A percentile compares a stretch with the other conserved stretches of the same genome.
Conservation (phyloP, 2,797 vertebrate genomes). For the Avahi laniger region DNA sequence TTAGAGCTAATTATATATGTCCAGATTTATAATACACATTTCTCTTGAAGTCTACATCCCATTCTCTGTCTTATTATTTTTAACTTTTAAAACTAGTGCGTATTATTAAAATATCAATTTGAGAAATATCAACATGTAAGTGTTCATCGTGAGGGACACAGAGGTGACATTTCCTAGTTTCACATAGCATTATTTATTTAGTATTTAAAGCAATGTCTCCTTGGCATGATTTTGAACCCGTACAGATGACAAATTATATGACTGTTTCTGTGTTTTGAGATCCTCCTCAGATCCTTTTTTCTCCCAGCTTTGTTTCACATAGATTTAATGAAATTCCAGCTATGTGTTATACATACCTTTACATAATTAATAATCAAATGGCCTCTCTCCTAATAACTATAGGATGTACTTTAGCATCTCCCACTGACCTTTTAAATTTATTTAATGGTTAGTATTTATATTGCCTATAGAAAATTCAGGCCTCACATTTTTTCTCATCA, state of each 20-base stretch:
- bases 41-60: neutral
- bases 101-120: slow-evolving; percentile 12
- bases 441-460: neutral
- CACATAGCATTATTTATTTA: neutral
- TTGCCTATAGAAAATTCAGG: neutral
- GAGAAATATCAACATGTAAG: neutral
- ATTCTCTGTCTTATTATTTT: neutral
- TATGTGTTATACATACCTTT: neutral
- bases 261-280: neutral
- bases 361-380: neutral
- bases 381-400: neutral
- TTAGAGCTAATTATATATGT: neutral
- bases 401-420: neutral
- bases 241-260: neutral
- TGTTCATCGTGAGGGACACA: neutral
- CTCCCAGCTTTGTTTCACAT: neutral
- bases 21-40: neutral
- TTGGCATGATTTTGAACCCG: neutral
- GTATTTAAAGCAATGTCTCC: neutral
- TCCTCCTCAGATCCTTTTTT: neutral
- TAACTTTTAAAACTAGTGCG: neutral
- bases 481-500: neutral
- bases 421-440: neutral
- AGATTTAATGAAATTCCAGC: neutral
- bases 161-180: neutral